Percentiles rank a stretch among this genome's conserved stretches.
phyloP scores from a whole-genome alignment of 2,888 invertebrate genomes.

The Tetropium fuscum region DNA sequence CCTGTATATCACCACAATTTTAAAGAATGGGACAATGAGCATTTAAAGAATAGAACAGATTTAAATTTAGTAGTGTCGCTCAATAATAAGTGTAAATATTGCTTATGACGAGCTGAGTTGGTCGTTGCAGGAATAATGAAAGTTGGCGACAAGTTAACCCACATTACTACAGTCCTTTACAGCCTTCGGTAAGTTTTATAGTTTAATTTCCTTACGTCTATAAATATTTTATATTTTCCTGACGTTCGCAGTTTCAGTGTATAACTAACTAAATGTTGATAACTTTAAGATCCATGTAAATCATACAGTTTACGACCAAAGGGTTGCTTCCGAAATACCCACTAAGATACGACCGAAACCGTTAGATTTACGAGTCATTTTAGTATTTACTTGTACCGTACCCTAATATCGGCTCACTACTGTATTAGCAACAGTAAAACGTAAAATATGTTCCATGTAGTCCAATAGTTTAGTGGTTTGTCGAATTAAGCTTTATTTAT shows the following conservation, averaged over 20 bases:
- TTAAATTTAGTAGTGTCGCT: too few relatives aligned
- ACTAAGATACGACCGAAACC: background rate
- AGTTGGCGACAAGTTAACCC: too few relatives aligned
- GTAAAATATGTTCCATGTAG: slow-evolving; percentile 13
- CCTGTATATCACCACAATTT: too few relatives aligned
- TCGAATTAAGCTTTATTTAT: slow-evolving; percentile 15
- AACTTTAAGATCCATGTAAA: slow-evolving; percentile 7
- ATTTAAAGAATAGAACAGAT: too few relatives aligned
- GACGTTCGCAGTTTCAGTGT: slow-evolving; percentile 1
- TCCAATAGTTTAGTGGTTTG: slow-evolving; percentile 13
- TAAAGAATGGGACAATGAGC: too few relatives aligned
- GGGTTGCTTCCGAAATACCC: background rate
- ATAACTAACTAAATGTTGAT: slow-evolving; percentile 11
- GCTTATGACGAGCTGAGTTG: too few relatives aligned
- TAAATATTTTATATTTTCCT: too few relatives aligned
- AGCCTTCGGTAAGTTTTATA: too few relatives aligned
- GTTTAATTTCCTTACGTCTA: background rate
- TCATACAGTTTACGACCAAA: slow-evolving; percentile 14
- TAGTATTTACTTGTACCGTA: slow-evolving; percentile 13
- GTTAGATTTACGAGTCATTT: slow-evolving; percentile 19
- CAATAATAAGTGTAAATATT: too few relatives aligned
- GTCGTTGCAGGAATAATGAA: too few relatives aligned
- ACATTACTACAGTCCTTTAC: too few relatives aligned
- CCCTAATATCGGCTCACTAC: slow-evolving; percentile 12
- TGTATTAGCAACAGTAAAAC: slow-evolving; percentile 12